phyloP scores from a whole-genome alignment of 1,140 invertebrate species.

The Harpegnathos saltator region DNA sequence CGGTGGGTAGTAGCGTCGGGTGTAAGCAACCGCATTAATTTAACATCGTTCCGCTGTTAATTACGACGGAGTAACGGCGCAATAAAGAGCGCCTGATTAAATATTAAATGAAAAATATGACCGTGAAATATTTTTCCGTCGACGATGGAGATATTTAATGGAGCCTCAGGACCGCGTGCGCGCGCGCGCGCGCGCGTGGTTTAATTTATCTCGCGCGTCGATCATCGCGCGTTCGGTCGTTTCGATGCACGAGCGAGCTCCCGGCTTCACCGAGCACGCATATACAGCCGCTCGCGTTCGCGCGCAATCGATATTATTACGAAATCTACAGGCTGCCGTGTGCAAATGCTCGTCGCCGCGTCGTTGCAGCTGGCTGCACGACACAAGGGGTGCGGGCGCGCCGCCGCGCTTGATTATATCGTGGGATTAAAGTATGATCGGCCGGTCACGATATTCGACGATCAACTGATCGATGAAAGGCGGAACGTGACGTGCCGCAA shows the following conservation, averaged over 20 bases:
- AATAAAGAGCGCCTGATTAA: constrained; percentile 18
- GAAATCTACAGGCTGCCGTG: constrained; percentile 70
- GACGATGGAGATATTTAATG: not conserved
- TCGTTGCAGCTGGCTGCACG: constrained; percentile 69
- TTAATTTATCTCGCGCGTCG: constrained; percentile 42
- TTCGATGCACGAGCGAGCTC: constrained; percentile 29
- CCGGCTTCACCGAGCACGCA: constrained; percentile 63
- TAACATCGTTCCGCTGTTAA: not conserved
- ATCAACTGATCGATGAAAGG: constrained; percentile 72
- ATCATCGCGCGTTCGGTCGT: constrained; percentile 42
- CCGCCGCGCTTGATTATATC: constrained; percentile 71
- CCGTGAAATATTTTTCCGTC: constrained; percentile 8
- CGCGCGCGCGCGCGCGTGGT: too few relatives aligned
- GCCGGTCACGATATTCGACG: constrained; percentile 72
- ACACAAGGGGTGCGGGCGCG: constrained; percentile 70
- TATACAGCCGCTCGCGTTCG: constrained; percentile 42
- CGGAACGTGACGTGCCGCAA: constrained; percentile 58
- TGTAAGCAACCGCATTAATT: constrained; percentile 13
- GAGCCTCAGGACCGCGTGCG: not conserved
- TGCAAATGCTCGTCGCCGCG: constrained; percentile 73
- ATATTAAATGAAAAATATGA: not conserved
- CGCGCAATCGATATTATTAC: constrained; percentile 71
- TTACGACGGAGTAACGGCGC: not conserved
- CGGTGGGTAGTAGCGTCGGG: not conserved
- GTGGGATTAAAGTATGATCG: constrained; percentile 73